Evolutionary conservation across 2,113 vertebrate genomes (phyloP).

Genomic region (Myodes glareolus): DNA sequence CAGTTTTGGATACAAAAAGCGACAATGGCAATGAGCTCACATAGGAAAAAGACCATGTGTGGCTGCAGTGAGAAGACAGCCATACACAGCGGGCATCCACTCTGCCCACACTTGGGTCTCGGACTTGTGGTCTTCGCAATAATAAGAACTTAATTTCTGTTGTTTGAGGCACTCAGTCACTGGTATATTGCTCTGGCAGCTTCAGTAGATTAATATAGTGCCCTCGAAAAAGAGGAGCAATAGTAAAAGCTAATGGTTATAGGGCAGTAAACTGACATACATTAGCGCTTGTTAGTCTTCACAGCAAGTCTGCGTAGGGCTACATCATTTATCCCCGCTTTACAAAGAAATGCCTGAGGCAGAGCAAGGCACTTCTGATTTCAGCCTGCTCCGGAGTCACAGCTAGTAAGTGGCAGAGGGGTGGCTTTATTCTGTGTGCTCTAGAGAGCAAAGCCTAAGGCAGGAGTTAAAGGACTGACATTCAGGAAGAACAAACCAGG

Average conservation of each 20-base stretch:
- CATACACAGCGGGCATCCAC: neutral
- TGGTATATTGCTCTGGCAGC: neutral
- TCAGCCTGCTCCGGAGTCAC: neutral
- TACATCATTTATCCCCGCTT: neutral
- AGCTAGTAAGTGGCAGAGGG: neutral
- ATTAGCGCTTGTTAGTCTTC: neutral
- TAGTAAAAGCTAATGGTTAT: neutral
- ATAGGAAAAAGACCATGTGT: neutral
- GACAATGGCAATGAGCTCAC: neutral
- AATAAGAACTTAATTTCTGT: neutral
- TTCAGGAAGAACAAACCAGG: neutral
- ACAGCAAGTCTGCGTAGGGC: neutral
- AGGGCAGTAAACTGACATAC: neutral
- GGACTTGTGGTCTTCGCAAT: neutral
- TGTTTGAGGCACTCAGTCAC: neutral
- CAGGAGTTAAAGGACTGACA: neutral
- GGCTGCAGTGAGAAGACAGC: neutral
- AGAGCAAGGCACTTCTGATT: neutral
- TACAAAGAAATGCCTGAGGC: neutral
- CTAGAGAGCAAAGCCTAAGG: neutral
- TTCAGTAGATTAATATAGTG: neutral
- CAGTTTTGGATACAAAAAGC: neutral
- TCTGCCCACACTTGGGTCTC: neutral
- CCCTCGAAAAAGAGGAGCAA: conserved; percentile 13
- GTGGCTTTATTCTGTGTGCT: neutral